Conservation (phyloP, 2,113 vertebrate species). For the Tichodroma muraria region DNA sequence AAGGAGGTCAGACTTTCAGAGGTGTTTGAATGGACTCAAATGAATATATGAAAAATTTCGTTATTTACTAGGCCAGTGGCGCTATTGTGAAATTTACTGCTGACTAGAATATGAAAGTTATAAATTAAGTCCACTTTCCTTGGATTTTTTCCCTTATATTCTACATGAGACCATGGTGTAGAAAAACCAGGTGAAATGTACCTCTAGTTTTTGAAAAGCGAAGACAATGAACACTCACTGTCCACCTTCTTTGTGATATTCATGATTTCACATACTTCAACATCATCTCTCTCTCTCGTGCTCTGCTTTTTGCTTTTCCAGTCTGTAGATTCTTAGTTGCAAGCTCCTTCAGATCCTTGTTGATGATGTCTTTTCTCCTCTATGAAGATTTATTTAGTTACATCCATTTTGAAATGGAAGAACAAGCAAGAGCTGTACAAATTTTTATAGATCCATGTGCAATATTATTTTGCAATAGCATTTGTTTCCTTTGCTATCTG, state of each 20-base stretch:
- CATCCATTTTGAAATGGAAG: not conserved
- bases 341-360: not conserved
- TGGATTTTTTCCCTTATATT: not conserved
- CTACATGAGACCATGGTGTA: not conserved
- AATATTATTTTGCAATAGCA: not conserved
- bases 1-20: not conserved
- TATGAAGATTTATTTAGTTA: not conserved
- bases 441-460: not conserved
- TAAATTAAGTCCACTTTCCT: not conserved
- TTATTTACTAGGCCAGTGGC: not conserved
- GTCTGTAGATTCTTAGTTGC: not conserved
- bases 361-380: not conserved
- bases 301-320: not conserved
- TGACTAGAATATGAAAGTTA: not conserved
- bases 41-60: not conserved
- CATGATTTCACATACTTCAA: not conserved
- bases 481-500: not conserved
- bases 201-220: not conserved
- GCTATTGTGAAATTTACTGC: not conserved
- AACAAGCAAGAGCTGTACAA: not conserved
- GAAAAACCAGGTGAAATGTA: not conserved
- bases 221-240: not conserved
- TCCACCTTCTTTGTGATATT: not conserved
- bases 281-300: fast-evolving
- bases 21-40: not conserved